These are phyloP conservation scores for Perognathus longimembris DNA, from an alignment of 2,113 vertebrate genomes.

Conservation along the genomic window DNA sequence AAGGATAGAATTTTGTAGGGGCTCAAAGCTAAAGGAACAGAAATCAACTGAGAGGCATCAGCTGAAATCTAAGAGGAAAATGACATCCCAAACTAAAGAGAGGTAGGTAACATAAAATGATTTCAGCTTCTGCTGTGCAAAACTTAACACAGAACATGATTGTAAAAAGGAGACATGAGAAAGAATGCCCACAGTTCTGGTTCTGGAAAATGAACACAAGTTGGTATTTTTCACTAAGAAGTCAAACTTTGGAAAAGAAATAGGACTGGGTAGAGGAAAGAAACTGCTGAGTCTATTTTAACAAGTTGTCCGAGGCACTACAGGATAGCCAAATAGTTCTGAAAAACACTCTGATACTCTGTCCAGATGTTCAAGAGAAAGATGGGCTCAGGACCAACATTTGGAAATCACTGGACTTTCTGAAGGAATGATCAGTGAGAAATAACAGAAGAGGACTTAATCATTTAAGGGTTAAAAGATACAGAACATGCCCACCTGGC, in stretches of 20 bases:
- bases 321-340: neutral
- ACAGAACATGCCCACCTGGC: too few relatives aligned
- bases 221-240: neutral
- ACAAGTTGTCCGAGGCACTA: neutral
- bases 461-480: too few relatives aligned
- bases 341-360: neutral
- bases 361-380: neutral
- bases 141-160: neutral
- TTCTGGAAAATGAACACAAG: neutral
- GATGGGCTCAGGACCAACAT: neutral
- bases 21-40: neutral
- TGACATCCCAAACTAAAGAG: neutral
- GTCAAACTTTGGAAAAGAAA: too few relatives aligned
- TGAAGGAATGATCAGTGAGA: neutral
- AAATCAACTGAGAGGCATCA: neutral
- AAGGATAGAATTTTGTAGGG: neutral
- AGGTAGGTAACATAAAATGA: neutral
- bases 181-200: neutral
- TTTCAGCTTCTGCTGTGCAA: neutral
- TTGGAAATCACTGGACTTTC: neutral
- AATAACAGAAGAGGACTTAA: neutral
- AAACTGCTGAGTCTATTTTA: too few relatives aligned
- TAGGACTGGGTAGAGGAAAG: too few relatives aligned
- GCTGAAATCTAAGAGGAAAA: neutral
- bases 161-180: neutral